Base-by-base conservation (phyloP, 2,797 vertebrate species). In the Echiichthys vipera region DNA sequence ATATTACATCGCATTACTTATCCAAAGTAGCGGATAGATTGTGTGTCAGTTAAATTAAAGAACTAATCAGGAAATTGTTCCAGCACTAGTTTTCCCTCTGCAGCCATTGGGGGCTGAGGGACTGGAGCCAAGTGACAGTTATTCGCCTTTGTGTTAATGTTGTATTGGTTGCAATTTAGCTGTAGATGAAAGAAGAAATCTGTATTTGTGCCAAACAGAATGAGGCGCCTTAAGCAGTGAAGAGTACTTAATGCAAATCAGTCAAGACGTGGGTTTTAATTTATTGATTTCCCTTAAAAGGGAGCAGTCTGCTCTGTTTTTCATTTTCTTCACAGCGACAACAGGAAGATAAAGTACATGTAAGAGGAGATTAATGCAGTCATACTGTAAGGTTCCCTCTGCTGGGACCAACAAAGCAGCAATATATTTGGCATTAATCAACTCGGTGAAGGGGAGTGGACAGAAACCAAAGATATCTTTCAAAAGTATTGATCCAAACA, bases 191-290 rank as follows among this genome's bases (percentile, higher is more conserved):
- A 29, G 20, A 68, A n/a, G 22, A 9, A 24, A 40, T 34, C 45
- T 36, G 24, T 14, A 14, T 25, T 36, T 54, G 11, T 40, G 14
- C 24, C 36, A 45, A 50, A 51, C 9, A 30, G 39, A 65, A 13
- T 51, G 51, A 5, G 18, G 22, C 9, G 30, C 14, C 29, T 36
- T 3, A 1, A 39, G 22, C 29, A 9, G n/a, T 20, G 20, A 43
- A 73, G 50, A 43, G 40, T 40, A 56, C 40, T 59, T 58, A 51
- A 74, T 77, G 71, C 13, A 69, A 71, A 71, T 80, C 45, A 64
- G 59, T 30, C 10, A 17, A 37, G 55, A 42, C 3, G 34, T 29
- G 32, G 47, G 42, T 47, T 65, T 29, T 25, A 42, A 71, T 56
- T 62, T 62, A 83, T 77, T 57, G 71, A 70, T 71, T 59, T 39